Evolutionary conservation across 2,888 invertebrate genomes (phyloP), one percentile per base, ranked within the genome.

Genomic region (Bombylius major): DNA sequence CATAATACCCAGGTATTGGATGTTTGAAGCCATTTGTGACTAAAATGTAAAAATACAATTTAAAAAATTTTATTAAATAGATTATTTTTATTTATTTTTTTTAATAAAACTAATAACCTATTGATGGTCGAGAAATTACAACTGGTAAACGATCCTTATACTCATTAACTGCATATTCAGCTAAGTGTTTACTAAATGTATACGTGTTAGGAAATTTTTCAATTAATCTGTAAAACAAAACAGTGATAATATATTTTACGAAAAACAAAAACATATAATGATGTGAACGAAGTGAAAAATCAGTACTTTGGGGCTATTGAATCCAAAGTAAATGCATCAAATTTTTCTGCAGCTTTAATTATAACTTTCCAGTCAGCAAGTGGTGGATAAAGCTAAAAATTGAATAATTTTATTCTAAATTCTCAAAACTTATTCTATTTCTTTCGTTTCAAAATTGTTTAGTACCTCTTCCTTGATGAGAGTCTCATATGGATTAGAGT

Each of bases 161-260:
- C 55, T 87, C 85, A 14, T 78, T 75, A 1, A 91, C 77, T 3
- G 87, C 78, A 56, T 84, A 81, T 63, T 93, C 92, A 0, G 87
- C 88, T 58, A 93, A 66, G 56, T 86, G 83, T 69, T 93, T 93
- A 0, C 89, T 85, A 68, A 86, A 89, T 0, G 87, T 87, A 67
- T 93, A 93, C 0, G 91, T 90, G 66, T 92, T 92, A 0, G 91
- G 90, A 34, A 86, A 77, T 4, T 75, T 73, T 4, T 77, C 79
- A 5, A 84, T 65, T 56, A 74, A 76, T 60, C 82, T 82, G 67
- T 45, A 64, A 12, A 23, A 23, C 2, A 23, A 23, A 23, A 23
- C 23, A 23, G 23, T 23, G 3, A 23, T 23, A 23, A 23, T 23
- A 23, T 23, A 23, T 23, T 23, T 23, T 23, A 23, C 23, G 3